A percentile compares a stretch with the other conserved stretches of the same genome.
phyloP scores from a whole-genome alignment of 2,888 invertebrate species.

The Spilarctia lutea region DNA sequence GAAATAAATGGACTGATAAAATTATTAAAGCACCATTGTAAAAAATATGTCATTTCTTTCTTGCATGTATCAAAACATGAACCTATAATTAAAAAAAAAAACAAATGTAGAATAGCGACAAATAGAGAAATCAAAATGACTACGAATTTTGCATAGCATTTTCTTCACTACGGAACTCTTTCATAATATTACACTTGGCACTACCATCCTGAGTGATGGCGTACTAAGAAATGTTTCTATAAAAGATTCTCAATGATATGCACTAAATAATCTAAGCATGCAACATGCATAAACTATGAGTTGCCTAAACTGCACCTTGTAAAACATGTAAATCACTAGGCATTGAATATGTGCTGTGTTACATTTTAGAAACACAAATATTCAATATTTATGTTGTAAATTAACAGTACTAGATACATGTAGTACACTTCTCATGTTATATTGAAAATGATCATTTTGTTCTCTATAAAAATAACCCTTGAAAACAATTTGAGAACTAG shows the following conservation, averaged over 20 bases:
- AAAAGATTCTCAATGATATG: not conserved
- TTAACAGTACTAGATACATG: conserved; percentile 11
- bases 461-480: conserved; percentile 31
- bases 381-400: not conserved
- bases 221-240: not conserved
- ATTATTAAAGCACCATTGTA: conserved; percentile 68
- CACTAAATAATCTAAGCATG: not conserved
- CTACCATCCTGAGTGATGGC: not conserved
- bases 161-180: not conserved
- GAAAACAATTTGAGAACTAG: conserved; percentile 35
- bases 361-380: not conserved
- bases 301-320: not conserved
- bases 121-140: not conserved
- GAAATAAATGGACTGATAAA: conserved; percentile 58
- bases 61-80: conserved; percentile 48
- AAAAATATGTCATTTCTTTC: conserved; percentile 67
- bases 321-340: not conserved
- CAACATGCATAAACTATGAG: conserved; percentile 2
- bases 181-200: not conserved
- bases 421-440: conserved; percentile 14
- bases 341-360: not conserved
- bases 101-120: not conserved
- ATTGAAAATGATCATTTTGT: conserved; percentile 25
- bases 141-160: not conserved
- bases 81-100: conserved; percentile 62